These are phyloP conservation scores for Upupa epops DNA, from an alignment of 2,113 vertebrate genomes.

Conservation along the genomic window DNA sequence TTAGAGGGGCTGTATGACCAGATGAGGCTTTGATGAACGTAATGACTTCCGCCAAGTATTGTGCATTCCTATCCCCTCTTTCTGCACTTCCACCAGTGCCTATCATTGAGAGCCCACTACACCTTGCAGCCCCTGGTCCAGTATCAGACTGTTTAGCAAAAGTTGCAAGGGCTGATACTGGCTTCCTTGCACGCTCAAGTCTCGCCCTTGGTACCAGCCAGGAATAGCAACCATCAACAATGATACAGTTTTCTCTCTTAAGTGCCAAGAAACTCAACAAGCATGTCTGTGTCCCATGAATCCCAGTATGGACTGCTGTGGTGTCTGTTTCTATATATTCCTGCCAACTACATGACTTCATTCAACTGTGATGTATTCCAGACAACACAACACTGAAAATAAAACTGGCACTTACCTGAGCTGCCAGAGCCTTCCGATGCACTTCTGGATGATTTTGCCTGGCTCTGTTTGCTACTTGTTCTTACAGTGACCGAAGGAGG, in stretches of 20 bases:
- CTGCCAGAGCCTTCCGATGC: conserved; percentile 85
- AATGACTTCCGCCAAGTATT: not conserved
- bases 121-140: not conserved
- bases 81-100: not conserved
- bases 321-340: not conserved
- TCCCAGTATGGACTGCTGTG: not conserved
- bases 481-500: conserved; percentile 70
- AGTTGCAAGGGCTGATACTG: not conserved
- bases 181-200: not conserved
- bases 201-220: not conserved
- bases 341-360: not conserved
- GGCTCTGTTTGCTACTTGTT: conserved; percentile 79
- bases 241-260: not conserved
- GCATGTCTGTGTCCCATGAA: not conserved
- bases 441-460: conserved; percentile 86
- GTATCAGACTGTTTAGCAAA: not conserved
- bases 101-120: not conserved
- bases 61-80: not conserved
- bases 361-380: not conserved
- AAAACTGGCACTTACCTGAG: conserved; percentile 75
- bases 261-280: not conserved
- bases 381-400: not conserved
- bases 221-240: not conserved
- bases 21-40: not conserved
- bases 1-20: not conserved